A percentile compares a stretch with the other conserved stretches of the same genome.
Evolutionary conservation across 2,797 vertebrate species (phyloP).

Genomic region (Cephalopachus bancanus): DNA sequence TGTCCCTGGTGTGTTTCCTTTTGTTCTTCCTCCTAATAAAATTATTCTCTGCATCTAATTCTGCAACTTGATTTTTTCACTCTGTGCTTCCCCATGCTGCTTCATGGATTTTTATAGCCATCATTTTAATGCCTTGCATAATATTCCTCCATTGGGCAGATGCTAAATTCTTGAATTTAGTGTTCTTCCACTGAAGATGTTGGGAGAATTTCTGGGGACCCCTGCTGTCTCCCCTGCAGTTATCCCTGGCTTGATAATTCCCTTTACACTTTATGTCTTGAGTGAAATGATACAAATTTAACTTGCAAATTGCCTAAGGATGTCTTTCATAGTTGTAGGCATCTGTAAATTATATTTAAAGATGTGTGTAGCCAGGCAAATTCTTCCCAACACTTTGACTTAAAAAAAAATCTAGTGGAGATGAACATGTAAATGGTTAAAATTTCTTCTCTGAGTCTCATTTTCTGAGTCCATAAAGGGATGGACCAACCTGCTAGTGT

Average conservation of each 20-base stretch:
- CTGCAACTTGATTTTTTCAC: background rate
- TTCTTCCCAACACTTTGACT: conserved; percentile 68
- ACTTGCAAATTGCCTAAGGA: conserved; percentile 75
- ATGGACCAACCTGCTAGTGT: background rate
- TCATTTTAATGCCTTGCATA: conserved; percentile 72
- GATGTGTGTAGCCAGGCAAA: conserved; percentile 44
- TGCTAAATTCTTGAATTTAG: conserved; percentile 66
- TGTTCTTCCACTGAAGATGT: conserved; percentile 55
- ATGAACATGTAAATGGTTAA: conserved; percentile 34
- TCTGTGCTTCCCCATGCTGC: background rate
- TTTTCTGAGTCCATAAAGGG: conserved; percentile 22
- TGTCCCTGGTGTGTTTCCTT: background rate
- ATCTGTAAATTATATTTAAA: conserved; percentile 75
- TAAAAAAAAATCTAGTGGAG: conserved; percentile 54
- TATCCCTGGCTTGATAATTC: conserved; percentile 72
- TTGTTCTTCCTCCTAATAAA: background rate
- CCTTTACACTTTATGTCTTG: conserved; percentile 59
- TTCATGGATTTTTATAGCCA: conserved; percentile 67
- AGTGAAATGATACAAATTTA: conserved; percentile 76
- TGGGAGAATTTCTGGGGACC: conserved; percentile 68
- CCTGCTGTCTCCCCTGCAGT: conserved; percentile 68
- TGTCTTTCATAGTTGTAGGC: conserved; percentile 69
- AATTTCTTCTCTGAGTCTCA: conserved; percentile 15
- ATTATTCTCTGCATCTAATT: background rate
- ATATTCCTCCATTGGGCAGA: conserved; percentile 74